Base-by-base conservation (phyloP, 1,140 invertebrate genomes). In the Diplogasteroides magnus region DNA sequence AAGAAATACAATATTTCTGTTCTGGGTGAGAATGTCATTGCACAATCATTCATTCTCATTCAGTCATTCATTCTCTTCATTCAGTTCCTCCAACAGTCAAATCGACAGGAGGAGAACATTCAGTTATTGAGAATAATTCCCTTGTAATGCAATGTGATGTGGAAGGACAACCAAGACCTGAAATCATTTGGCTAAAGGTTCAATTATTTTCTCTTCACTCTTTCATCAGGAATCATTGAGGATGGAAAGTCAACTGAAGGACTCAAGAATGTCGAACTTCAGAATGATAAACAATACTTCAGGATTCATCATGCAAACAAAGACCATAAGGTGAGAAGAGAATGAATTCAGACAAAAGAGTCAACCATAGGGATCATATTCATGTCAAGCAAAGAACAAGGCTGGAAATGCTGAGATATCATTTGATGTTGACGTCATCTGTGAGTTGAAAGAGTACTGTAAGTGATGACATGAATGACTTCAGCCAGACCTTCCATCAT, bases 71-170 rank as follows among this genome's bases (percentile, higher is more conserved):
- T n/a, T n/a, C n/a, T n/a, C n/a, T n/a, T n/a, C n/a, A 57, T 76
- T 71, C 58, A 76, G 77, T 78, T 0, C 77, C 69, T 14, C 78
- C 78, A n/a, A 72, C 64, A 23, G 80, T 80, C 60, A 25, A 71
- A 14, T 67, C 68, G 19, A 65, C 71, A 13, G 73, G 78, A 62
- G 83, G 83, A 28, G 69, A 78, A 29, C 76, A 76, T 28, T 72
- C 57, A 15, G 77, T 80, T 23, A 70, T 77, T 29, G 78, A 80
- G 58, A 79, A 79, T 56, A 77, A 72, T 60, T 77, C 74, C 2
- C 69, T 78, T 19, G 74, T 78, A n/a, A 65, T 86, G 23, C 82
- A 81, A 0, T 86, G 85, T 75, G 74, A 76, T n/a, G 79, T 79
- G 1, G 73, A 63, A n/a, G 85, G 85, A 19, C 69, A 73, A 23